A percentile compares a stretch with the other conserved stretches of the same genome.
Evolutionary conservation across 1,140 invertebrate species (phyloP).

Genomic region (Magallana angulata): DNA sequence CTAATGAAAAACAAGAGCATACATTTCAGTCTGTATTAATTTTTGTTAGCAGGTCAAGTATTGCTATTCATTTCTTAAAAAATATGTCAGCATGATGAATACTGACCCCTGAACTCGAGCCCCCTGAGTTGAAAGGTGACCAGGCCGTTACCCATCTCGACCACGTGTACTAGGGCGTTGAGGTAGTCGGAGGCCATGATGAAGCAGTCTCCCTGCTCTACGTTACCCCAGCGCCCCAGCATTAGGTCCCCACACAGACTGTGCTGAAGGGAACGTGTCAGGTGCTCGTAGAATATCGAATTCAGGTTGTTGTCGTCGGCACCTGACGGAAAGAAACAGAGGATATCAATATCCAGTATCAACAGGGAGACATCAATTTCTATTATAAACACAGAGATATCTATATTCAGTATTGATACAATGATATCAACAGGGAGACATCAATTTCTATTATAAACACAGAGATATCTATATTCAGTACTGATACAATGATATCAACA

Average conservation of each 20-base stretch:
- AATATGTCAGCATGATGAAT: background rate
- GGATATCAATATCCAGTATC: no score
- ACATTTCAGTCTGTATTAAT: no score
- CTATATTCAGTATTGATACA: no score
- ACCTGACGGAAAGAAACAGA: slow-evolving; percentile 71
- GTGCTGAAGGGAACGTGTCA: slow-evolving; percentile 97
- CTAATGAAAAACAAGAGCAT: no score
- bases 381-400: background rate
- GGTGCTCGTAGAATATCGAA: slow-evolving; percentile 99
- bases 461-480: no score
- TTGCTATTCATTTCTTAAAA: no score
- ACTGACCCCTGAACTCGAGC: slow-evolving; percentile 93
- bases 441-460: background rate
- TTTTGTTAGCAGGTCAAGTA: no score
- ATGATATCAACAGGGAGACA: no score
- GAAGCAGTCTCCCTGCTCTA: slow-evolving; percentile 97
- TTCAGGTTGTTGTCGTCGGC: slow-evolving; percentile 99
- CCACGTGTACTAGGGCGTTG: slow-evolving; percentile 98
- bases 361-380: background rate
- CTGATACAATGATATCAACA: no score
- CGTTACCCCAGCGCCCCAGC: slow-evolving; percentile 91
- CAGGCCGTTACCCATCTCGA: slow-evolving; percentile 98
- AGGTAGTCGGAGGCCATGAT: slow-evolving; percentile 98
- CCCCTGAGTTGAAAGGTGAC: slow-evolving; percentile 99
- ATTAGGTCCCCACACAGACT: slow-evolving; percentile 96